These are phyloP conservation scores for Vanessa atalanta DNA, from an alignment of 1,140 invertebrate genomes.

Conservation along the genomic window DNA sequence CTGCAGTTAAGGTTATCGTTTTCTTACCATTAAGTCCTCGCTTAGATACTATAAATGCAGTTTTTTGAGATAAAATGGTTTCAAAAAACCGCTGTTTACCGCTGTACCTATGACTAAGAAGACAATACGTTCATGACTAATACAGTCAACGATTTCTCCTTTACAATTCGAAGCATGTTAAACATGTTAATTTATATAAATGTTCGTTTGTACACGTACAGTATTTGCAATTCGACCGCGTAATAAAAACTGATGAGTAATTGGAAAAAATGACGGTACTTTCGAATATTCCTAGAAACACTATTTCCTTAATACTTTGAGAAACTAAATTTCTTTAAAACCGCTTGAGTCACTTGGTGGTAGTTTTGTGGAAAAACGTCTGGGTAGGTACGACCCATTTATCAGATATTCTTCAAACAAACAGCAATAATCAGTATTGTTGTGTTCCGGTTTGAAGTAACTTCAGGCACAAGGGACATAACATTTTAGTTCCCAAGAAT, in stretches of 20 bases:
- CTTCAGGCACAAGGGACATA: background rate
- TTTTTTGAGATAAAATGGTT: too few species aligned
- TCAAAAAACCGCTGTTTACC: too few species aligned
- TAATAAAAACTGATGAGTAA: constrained; percentile 5
- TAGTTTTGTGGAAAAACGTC: background rate
- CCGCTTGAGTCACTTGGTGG: background rate
- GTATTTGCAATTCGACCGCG: background rate
- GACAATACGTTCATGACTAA: background rate
- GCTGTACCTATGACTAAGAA: background rate
- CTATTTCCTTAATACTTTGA: background rate
- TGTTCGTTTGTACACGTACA: background rate
- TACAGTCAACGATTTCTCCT: constrained; percentile 3
- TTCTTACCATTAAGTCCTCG: too few species aligned
- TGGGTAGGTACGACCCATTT: too few species aligned
- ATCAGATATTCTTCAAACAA: too few species aligned
- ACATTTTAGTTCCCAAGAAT: background rate
- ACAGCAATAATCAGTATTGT: too few species aligned
- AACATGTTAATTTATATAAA: background rate
- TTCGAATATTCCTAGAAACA: background rate
- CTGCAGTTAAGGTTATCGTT: too few species aligned
- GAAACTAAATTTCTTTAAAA: background rate
- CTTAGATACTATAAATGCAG: too few species aligned
- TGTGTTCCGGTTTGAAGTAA: too few species aligned
- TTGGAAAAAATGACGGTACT: background rate
- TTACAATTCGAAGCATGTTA: background rate